These are phyloP conservation scores for Argopecten irradians DNA, from an alignment of 1,140 invertebrate species.

Conservation along the genomic window DNA sequence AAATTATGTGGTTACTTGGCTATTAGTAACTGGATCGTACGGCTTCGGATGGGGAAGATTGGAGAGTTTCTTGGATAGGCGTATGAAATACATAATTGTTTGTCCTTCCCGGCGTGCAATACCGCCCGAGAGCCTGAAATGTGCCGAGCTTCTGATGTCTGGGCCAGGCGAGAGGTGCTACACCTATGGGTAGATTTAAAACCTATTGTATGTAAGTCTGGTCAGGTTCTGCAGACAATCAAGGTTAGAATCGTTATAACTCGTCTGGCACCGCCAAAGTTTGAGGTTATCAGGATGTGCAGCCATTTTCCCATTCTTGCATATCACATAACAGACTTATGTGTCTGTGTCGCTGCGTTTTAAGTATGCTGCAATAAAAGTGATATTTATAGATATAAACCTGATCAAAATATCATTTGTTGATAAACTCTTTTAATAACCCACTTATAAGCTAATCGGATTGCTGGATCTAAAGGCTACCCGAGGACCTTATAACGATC, in stretches of 20 bases:
- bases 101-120: background rate
- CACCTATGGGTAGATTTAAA: slow-evolving; percentile 9
- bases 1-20: background rate
- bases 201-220: background rate
- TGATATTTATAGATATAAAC: background rate
- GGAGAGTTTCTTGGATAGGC: background rate
- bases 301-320: background rate
- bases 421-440: background rate
- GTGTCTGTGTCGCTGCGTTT: background rate
- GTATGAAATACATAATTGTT: background rate
- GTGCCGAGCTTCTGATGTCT: background rate
- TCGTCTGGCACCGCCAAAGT: background rate
- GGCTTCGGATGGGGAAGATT: background rate
- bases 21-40: background rate
- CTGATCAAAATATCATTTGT: background rate
- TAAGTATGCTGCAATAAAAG: background rate
- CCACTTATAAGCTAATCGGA: background rate
- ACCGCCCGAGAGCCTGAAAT: background rate
- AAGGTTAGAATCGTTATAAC: background rate
- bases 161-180: background rate
- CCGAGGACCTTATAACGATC: background rate
- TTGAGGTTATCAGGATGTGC: background rate
- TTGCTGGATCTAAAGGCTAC: background rate
- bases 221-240: background rate
- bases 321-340: background rate